phyloP scores from a whole-genome alignment of 1,140 invertebrate genomes.

The Harpegnathos saltator region DNA sequence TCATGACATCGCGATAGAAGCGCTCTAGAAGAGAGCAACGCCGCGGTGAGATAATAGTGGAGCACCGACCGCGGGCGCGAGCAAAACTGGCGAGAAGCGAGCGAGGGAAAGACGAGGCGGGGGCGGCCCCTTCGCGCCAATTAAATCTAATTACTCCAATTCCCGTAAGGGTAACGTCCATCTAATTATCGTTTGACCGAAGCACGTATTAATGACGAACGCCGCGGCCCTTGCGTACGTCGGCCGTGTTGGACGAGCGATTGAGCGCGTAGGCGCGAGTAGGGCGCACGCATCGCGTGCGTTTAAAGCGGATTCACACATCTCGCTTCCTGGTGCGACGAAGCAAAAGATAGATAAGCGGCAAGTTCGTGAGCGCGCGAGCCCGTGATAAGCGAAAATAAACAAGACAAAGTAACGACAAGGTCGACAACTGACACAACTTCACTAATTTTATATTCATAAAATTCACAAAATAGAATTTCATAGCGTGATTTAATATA shows the following conservation, averaged over 20 bases:
- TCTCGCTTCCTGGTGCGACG: neutral
- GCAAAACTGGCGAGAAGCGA: slow-evolving; percentile 45
- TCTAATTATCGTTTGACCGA: slow-evolving; percentile 83
- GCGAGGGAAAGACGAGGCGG: neutral
- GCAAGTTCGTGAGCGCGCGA: neutral
- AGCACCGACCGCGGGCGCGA: slow-evolving; percentile 56
- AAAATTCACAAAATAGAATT: neutral
- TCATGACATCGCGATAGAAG: slow-evolving; percentile 24
- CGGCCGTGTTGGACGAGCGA: neutral
- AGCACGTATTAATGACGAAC: slow-evolving; percentile 81
- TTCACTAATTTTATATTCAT: neutral
- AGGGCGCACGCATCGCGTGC: slow-evolving; percentile 41
- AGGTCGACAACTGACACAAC: neutral
- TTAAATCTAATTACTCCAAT: slow-evolving; percentile 84
- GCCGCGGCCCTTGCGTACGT: slow-evolving; percentile 12
- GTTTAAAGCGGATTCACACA: slow-evolving; percentile 46
- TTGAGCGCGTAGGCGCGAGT: slow-evolving; percentile 22
- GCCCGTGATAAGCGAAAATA: neutral
- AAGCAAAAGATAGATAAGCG: neutral
- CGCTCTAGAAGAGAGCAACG: slow-evolving; percentile 16
- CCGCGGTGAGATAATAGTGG: slow-evolving; percentile 74
- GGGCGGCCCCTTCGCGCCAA: slow-evolving; percentile 76
- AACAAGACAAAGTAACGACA: neutral
- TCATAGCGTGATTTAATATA: too few species aligned
- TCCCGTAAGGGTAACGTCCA: slow-evolving; percentile 82